Conservation (phyloP, 2,113 vertebrate species). For the Daphoenositta chrysoptera region DNA sequence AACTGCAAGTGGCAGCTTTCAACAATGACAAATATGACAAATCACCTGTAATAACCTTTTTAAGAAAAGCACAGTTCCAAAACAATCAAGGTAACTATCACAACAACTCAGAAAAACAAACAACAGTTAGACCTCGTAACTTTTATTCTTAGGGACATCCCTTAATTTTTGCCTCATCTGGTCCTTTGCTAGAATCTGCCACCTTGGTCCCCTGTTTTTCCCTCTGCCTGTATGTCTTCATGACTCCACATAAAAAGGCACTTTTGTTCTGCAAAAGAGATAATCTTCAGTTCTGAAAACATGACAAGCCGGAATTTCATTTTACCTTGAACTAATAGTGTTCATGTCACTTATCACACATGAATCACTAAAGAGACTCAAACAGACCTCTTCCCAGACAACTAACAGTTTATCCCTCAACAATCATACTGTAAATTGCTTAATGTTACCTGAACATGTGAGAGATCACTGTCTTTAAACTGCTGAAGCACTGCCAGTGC, state of each 20-base stretch:
- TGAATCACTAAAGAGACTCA: neutral
- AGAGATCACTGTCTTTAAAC: slow-evolving; percentile 99
- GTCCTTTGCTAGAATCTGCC: slow-evolving; percentile 93
- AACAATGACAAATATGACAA: neutral
- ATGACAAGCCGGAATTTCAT: neutral
- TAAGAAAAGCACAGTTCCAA: neutral
- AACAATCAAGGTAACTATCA: neutral
- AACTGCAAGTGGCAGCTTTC: neutral
- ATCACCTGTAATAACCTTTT: neutral
- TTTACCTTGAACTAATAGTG: neutral
- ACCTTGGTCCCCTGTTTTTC: slow-evolving; percentile 99
- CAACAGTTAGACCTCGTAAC: rapidly evolving
- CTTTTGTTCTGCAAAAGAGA: slow-evolving; percentile 91
- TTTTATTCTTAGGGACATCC: slow-evolving; percentile 64
- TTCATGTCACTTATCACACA: neutral
- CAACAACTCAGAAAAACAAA: neutral
- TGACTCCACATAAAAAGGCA: slow-evolving; percentile 99
- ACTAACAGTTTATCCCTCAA: neutral
- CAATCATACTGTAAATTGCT: neutral
- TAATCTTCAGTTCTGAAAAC: neutral
- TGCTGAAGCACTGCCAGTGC: slow-evolving; percentile 94
- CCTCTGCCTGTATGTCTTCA: slow-evolving; percentile 98
- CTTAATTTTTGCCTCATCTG: slow-evolving; percentile 97
- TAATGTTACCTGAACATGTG: slow-evolving; percentile 91
- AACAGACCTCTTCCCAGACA: neutral